Evolutionary conservation across 2,113 vertebrate genomes (phyloP), one percentile per base, ranked within the genome.

Genomic region (Australoheros scitulus): DNA sequence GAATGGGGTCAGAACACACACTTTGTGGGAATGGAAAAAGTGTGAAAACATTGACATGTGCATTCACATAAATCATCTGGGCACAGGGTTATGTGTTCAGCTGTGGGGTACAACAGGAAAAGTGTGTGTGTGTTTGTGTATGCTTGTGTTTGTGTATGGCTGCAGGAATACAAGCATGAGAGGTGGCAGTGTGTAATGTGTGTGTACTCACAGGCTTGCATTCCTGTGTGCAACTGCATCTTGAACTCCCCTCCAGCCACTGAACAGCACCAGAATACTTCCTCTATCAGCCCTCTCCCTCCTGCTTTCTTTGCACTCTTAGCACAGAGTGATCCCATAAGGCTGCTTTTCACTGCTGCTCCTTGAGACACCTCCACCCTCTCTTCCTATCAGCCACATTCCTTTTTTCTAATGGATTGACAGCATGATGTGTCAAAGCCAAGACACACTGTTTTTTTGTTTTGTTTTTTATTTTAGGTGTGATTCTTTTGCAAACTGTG

Each of bases 11-110:
- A 89, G 65, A 86, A 87, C 80, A 87, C 80, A 83, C 43, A 83
- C 58, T 76, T 18, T n/a, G 79, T 60, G 70, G 70, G 77, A 90
- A 72, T 47, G 60, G 88, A 85, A 87, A 91, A 88, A 81, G 85
- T 91, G 88, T 87, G 74, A 90, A 94, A 92, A 92, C 87, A 87
- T 58, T 87, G 85, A 92, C 88, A 89, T 89, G 34, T 81, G 61
- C 84, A 79, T 70, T 87, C 87, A 89, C 89, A 92, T 91, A 91
- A 94, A 94, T 94, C 93, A 93, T 93, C 78, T 72, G 88, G 87
- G 85, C 72, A 61, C 83, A 20, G 74, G 91, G 83, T 84, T 90
- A 76, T 85, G 72, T 92, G 91, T 83, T 94, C 85, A 84, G 90
- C 93, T 92, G 85, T 78, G 81, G 90, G 91, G 85, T 85, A 89